Evolutionary conservation across 2,797 vertebrate species (phyloP), one percentile per base, ranked within the genome.

Genomic region (Enteromius fasciolatus): DNA sequence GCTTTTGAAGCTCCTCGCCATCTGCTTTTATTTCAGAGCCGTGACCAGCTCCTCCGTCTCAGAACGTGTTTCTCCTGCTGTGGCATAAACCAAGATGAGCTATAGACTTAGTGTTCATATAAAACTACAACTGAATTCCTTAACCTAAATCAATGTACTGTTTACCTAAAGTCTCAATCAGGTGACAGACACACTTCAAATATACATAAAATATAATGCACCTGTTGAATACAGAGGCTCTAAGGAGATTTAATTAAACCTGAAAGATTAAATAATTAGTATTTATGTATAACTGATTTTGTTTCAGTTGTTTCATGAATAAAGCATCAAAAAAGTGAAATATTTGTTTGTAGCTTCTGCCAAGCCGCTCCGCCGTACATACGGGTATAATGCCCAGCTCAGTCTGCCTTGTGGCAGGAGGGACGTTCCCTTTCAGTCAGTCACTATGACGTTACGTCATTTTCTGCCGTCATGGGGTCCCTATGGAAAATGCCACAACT

Each of bases 1-100:
- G 61, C 36, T 76, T 68, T 46, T 64, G 36, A 70, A 70, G 72
- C 54, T 54, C 11, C 46, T 81, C 31, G 8, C 61, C 17, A 20
- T 20, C 48, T 81, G 25, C 20, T 7, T 31, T 77, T 8, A 4
- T 36, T 76, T 18, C 41, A n/a, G 18, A 57, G 15, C 31, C 39
- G 23, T 68, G 69, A 67, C 25, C 5, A 4, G 17, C 52, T 11
- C 18, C 9, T 72, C 54, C 36, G 61, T 23, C 50, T 80, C 18
- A 54, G n/a, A 25, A 57, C 61, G 9, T 54, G 64, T 79, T 59
- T 69, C 63, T 70, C 52, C 69, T 52, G 5, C 54, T 61, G 23
- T 33, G 59, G 41, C 52, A 48, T 57, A 41, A 20, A 63, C 12
- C 20, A 11, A 64, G 25, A 77, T 15, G 4, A 0, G 12, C 17